These are phyloP conservation scores for Parascotia fuliginaria DNA, from an alignment of 2,888 invertebrate genomes.

Conservation along the genomic window DNA sequence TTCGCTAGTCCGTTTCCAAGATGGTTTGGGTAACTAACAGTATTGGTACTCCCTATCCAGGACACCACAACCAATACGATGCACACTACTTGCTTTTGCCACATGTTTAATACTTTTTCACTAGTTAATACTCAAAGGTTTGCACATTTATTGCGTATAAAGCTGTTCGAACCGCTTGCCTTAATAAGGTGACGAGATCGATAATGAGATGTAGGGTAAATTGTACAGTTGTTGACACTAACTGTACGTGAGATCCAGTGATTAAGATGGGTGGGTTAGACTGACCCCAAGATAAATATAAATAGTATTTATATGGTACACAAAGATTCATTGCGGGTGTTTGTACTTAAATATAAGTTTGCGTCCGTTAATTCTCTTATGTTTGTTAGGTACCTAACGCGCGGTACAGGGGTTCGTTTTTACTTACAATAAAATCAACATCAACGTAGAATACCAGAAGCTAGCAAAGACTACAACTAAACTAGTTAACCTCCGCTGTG, in stretches of 20 bases:
- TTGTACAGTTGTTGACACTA: not conserved
- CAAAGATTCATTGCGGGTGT: too few relatives aligned
- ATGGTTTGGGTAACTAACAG: constrained; percentile 61
- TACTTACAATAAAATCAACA: too few relatives aligned
- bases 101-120: constrained; percentile 60
- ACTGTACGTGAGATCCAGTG: not conserved
- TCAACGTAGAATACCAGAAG: too few relatives aligned
- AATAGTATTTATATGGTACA: too few relatives aligned
- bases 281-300: too few relatives aligned
- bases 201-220: constrained; percentile 11
- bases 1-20: constrained; percentile 59
- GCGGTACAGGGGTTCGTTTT: too few relatives aligned
- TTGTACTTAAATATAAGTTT: too few relatives aligned
- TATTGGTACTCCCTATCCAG: constrained; percentile 67
- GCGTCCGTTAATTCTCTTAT: too few relatives aligned
- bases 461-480: too few relatives aligned
- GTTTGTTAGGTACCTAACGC: too few relatives aligned
- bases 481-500: too few relatives aligned
- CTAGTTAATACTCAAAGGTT: constrained; percentile 21
- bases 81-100: constrained; percentile 58
- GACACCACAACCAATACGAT: constrained; percentile 63
- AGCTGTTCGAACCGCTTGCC: constrained; percentile 31
- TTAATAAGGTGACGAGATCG: constrained; percentile 52
- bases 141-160: constrained; percentile 16
- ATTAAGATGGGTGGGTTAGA: too few relatives aligned